Base-by-base conservation (phyloP, 35 echinoderm and acorn worm genomes). In the Hemicentrotus pulcherrimus region DNA sequence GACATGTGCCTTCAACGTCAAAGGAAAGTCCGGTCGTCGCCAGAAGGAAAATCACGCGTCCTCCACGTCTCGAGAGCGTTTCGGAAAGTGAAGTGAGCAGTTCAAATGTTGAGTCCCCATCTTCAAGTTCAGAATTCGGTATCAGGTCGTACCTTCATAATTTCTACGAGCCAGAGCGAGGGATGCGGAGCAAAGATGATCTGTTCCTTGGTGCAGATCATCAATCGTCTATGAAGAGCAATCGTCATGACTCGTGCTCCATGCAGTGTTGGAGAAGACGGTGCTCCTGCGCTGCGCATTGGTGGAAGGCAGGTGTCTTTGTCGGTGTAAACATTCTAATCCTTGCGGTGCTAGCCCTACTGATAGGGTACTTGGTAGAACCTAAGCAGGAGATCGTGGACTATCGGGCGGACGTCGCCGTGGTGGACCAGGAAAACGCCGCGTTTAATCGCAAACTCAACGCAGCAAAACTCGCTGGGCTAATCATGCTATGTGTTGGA, bases 271-370 rank as follows among this genome's bases (percentile, higher is more conserved):
- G 91, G 91, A 93, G 48, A 47, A 93, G 91, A 22, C 32, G 91
- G 91, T 93, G 91, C 28, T 24, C 48, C 4, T 98, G 98, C 71
- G 92, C 97, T 48, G 55, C 96, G 28, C 78, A 96, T 18, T 99
- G 98, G 98, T 99, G 98, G 98, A 99, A 99, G 95, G 98, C 98
- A 7, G 96, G 97, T 41, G 97, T 96, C 32, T 99, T 97, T 97
- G 98, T 99, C 30, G 98, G 98, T 71, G 86, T 96, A 31, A 99
- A 98, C 47, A 95, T 99, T 31, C 97, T 99, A 1, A 95, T 97
- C 46, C 94, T 99, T 9, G 97, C 96, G 32, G 94, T 97, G 47
- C 94, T 99, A 48, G 96, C 97, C 9, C 91, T 98, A 19, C 88
- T 97, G 24, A 94, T 99, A 32, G 97, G 98, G 31, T 99, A 99